These are phyloP conservation scores for Nemurella pictetii DNA, from an alignment of 2,888 invertebrate species.

Conservation along the genomic window DNA sequence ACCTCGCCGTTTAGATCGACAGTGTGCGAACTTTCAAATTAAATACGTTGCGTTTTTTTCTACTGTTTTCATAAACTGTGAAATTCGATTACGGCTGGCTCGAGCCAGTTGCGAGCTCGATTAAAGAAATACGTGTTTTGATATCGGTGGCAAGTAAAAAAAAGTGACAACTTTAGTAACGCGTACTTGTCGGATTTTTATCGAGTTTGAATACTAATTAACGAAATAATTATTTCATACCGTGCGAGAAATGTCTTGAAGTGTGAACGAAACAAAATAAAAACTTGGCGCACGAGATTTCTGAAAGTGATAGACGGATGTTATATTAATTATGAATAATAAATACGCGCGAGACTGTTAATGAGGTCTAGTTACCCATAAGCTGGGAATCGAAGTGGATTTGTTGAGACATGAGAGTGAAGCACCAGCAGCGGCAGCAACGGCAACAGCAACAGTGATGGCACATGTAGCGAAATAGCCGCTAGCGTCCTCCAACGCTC, in stretches of 20 bases:
- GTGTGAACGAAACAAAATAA: conserved; percentile 13
- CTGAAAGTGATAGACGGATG: conserved; percentile 10
- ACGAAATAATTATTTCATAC: not conserved
- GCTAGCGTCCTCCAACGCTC: conserved; percentile 50
- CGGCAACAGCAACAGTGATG: not conserved
- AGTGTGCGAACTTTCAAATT: not conserved
- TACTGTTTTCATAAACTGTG: not conserved
- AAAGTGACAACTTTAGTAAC: not conserved
- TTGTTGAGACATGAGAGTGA: not conserved
- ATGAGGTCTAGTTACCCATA: not conserved
- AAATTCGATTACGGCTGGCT: not conserved
- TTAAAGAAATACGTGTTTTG: not conserved
- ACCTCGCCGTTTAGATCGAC: not conserved
- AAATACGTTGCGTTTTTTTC: not conserved
- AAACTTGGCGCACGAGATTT: not conserved
- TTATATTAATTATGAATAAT: conserved; percentile 20
- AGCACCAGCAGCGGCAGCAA: not conserved
- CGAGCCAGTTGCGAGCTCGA: not conserved
- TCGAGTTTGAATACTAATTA: conserved; percentile 14
- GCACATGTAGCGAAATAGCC: conserved; percentile 44
- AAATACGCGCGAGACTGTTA: not conserved
- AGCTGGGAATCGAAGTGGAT: not conserved
- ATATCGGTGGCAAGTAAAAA: not conserved
- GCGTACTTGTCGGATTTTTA: not conserved
- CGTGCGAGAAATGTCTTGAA: conserved; percentile 21